A percentile compares a stretch with the other conserved stretches of the same genome.
Evolutionary conservation across 2,888 invertebrate genomes (phyloP).

Genomic region (Orchestes rusci): DNA sequence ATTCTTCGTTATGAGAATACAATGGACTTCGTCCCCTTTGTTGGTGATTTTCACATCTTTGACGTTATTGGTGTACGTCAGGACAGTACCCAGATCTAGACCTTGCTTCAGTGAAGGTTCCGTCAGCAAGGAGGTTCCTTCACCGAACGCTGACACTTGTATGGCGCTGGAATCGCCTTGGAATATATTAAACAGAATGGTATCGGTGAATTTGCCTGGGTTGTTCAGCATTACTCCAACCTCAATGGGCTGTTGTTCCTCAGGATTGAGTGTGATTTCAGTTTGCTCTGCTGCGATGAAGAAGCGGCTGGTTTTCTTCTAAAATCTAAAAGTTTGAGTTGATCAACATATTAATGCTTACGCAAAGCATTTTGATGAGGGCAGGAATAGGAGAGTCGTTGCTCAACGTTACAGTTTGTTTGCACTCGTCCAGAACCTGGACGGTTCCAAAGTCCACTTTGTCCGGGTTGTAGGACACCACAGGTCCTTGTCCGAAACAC

Average conservation of each 20-base stretch:
- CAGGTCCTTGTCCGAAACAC: slow-evolving; percentile 58
- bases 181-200: slow-evolving; percentile 34
- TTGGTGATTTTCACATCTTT: slow-evolving; percentile 49
- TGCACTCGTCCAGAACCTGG: slow-evolving; percentile 48
- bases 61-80: slow-evolving; percentile 50
- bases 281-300: slow-evolving; percentile 21
- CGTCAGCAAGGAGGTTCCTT: slow-evolving; percentile 59
- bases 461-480: slow-evolving; percentile 54
- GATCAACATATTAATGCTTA: slow-evolving; percentile 19
- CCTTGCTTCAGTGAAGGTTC: slow-evolving; percentile 52
- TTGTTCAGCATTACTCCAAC: slow-evolving; percentile 39
- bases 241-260: slow-evolving; percentile 32
- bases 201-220: slow-evolving; percentile 37
- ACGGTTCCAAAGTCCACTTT: slow-evolving; percentile 59
- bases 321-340: slow-evolving; percentile 6
- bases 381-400: slow-evolving; percentile 68
- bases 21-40: slow-evolving; percentile 49
- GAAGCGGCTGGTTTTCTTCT: slow-evolving; percentile 33
- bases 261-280: slow-evolving; percentile 9
- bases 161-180: slow-evolving; percentile 44
- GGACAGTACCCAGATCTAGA: slow-evolving; percentile 55
- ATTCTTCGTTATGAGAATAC: no score
- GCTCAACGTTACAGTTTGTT: slow-evolving; percentile 49
- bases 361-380: slow-evolving; percentile 36
- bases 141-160: slow-evolving; percentile 51